A percentile compares a stretch with the other conserved stretches of the same genome.
Conservation (phyloP, 2,797 vertebrate genomes). For the Megalops cyprinoides region DNA sequence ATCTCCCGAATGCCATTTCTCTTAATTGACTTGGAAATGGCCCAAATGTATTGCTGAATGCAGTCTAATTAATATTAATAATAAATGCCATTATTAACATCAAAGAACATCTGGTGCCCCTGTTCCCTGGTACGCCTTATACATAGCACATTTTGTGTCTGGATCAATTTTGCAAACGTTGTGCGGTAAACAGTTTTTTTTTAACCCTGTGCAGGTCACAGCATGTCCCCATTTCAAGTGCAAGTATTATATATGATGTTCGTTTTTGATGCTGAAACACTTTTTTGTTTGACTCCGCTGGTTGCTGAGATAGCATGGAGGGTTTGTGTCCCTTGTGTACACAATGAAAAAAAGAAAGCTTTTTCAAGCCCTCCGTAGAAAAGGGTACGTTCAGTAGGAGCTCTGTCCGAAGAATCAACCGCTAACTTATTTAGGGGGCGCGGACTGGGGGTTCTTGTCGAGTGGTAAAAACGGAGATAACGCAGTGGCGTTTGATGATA, state of each 20-base stretch:
- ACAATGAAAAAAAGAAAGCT: conserved; percentile 71
- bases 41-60: conserved; percentile 99
- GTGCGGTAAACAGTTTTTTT: conserved; percentile 86
- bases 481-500: conserved; percentile 99
- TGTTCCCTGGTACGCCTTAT: conserved; percentile 99
- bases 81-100: conserved; percentile 99
- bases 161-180: conserved; percentile 97
- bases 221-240: conserved; percentile 74
- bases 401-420: conserved; percentile 93
- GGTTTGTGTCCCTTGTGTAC: conserved; percentile 82
- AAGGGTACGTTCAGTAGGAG: conserved; percentile 87
- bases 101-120: conserved; percentile 99
- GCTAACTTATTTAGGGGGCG: conserved; percentile 99
- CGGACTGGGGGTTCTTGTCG: conserved; percentile 99
- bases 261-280: conserved; percentile 74
- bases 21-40: conserved; percentile 99
- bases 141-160: conserved; percentile 97
- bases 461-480: conserved; percentile 97
- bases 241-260: conserved; percentile 66
- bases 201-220: conserved; percentile 76
- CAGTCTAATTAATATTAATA: conserved; percentile 99
- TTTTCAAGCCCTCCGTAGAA: conserved; percentile 85
- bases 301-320: conserved; percentile 88
- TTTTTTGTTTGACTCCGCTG: conserved; percentile 70
- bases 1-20: conserved; percentile 99